Evolutionary conservation across 64 coral and sea anemone genomes (phyloP), one percentile per base, ranked within the genome.

Genomic region (Dendrophyllia cribrosa): DNA sequence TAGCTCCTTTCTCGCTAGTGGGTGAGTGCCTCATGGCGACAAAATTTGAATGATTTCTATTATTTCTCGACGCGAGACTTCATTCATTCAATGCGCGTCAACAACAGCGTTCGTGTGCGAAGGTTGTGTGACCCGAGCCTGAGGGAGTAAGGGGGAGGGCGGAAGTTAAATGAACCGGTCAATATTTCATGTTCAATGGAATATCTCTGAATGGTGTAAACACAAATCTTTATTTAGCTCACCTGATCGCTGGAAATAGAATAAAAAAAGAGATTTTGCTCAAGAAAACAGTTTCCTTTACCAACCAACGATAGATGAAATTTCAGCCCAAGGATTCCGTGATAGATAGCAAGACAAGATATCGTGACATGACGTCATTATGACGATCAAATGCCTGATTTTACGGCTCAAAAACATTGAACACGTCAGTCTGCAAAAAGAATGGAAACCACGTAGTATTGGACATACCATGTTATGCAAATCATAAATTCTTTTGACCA

Each of bases 291-390:
- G 9, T 12, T 21, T 4, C 51, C 50, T 23, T 12, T 55, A 50
- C 50, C 21, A n/a, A 20, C n/a, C 15, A 5, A 7, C 50, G 75
- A 55, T 17, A 43, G 12, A 61, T 22, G 22, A 15, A 80, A 58
- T 34, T 26, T 9, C 22, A 12, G 9, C 14, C 10, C 1, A 5
- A 14, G 58, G 53, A 34, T 60, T 80, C 43, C 17, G 75, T 51
- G 48, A 7, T 58, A 9, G 17, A 11, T 24, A 22, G 6, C 20
- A 24, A 34, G 34, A 34, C 15, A 7, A 15, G 7, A 14, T 23
- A 59, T 43, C 55, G 77, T 80, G 58, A 82, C 78, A 16, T 82
- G 78, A 82, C 78, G 78, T 82, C 78, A 82, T 21, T 6, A 53
- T 70, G 67, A 70, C 67, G 67, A 70, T 23, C 6, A 72, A 44